phyloP scores from a whole-genome alignment of 2,797 vertebrate genomes.

The Cyprinella venusta region DNA sequence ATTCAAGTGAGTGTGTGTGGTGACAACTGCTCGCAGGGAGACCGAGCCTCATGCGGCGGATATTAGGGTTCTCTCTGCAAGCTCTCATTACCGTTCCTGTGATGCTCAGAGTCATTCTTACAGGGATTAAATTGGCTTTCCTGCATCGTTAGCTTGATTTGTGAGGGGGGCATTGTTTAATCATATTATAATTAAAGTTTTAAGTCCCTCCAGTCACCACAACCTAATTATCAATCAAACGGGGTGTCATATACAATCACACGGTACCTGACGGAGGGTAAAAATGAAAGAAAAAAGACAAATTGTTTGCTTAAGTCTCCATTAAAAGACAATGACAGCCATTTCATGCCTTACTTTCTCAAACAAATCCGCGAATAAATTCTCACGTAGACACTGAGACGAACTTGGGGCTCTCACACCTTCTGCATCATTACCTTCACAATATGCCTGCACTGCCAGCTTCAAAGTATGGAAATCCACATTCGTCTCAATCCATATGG shows the following conservation, averaged over 20 bases:
- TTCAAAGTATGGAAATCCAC: constrained; percentile 44
- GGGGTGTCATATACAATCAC: constrained; percentile 32
- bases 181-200: constrained; percentile 60
- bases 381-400: not conserved
- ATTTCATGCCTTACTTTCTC: not conserved
- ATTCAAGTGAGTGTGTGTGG: not conserved
- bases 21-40: not conserved
- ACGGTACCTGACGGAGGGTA: not conserved
- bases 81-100: constrained; percentile 48
- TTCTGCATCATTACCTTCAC: constrained; percentile 42
- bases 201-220: constrained; percentile 46
- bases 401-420: constrained; percentile 15
- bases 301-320: constrained; percentile 13
- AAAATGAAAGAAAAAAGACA: constrained; percentile 1
- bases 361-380: not conserved
- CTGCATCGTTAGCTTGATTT: constrained; percentile 51
- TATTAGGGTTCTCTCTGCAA: constrained; percentile 31
- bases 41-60: constrained; percentile 40
- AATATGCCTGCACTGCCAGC: constrained; percentile 39
- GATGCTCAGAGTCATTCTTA: constrained; percentile 46
- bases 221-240: constrained; percentile 60
- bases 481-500: constrained; percentile 38
- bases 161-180: constrained; percentile 58
- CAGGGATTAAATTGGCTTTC: constrained; percentile 53
- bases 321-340: constrained; percentile 10